Base-by-base conservation (phyloP, 2,797 vertebrate genomes). In the Lophius americanus region DNA sequence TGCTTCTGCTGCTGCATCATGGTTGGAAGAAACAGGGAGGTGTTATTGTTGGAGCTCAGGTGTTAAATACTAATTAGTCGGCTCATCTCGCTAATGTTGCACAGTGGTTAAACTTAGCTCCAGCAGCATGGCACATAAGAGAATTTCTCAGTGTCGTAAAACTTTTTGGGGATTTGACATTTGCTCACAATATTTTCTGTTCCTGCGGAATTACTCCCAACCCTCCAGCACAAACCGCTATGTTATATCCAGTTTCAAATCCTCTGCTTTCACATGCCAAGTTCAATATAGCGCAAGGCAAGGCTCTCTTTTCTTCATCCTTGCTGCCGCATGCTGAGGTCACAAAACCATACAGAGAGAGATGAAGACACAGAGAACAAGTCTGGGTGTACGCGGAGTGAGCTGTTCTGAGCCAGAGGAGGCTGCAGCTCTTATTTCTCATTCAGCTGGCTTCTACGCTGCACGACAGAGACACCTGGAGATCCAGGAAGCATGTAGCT, bases 51-150 rank as follows among this genome's bases (percentile, higher is more conserved):
- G 44, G 67, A 77, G 74, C 65, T 73, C 74, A 82, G 76, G 80
- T 85, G 78, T 87, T 82, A 49, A 64, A 70, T 56, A 51, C 75
- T 85, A 86, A 90, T 92, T 85, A 88, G 74, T 38, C 39, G 3
- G 51, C 74, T 83, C 72, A 83, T 86, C 65, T 76, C 51, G 50
- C 68, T 73, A 83, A 75, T 60, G 70, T 72, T 66, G 70, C 51
- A 33, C 43, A 64, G 50, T 67, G 76, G 73, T 82, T 73, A 78
- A 72, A 76, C 33, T 36, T 44, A 7, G 49, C 43, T 75, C 33
- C 49, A 47, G 32, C 48, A 64, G 54, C 6, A 23, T 37, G 63
- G 56, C n/a, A 58, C 72, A 68, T 11, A 14, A 12, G 42, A 36
- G 47, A 32, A 50, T 64, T 72, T 71, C 43, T 78, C 50, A 7